A percentile compares a stretch with the other conserved stretches of the same genome.
Evolutionary conservation across 2,113 vertebrate genomes (phyloP).

Genomic region (Bubo scandiacus): DNA sequence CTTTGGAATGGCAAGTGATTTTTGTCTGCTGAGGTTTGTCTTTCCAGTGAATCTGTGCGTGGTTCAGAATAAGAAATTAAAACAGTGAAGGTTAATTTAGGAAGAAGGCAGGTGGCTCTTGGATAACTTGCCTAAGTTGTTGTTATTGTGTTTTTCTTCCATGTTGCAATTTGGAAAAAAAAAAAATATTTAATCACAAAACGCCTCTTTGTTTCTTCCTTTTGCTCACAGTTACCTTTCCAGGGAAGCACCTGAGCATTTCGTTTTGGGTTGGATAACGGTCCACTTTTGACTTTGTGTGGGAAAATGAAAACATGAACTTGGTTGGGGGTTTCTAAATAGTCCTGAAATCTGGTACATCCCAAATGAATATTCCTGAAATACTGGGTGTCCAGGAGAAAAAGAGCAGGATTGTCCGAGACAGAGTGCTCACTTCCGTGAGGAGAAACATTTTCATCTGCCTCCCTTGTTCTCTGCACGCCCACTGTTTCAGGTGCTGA

Average conservation of each 20-base stretch:
- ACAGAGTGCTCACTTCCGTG: fast-evolving
- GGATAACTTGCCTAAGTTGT: neutral
- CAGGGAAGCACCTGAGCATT: neutral
- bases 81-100: neutral
- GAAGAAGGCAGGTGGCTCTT: neutral
- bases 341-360: fast-evolving
- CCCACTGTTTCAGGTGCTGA: neutral
- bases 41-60: neutral
- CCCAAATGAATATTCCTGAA: fast-evolving
- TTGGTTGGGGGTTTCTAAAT: neutral
- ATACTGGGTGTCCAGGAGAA: neutral
- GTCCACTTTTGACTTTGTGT: neutral
- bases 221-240: neutral
- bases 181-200: neutral
- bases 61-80: neutral
- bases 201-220: fast-evolving
- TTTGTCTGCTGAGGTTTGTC: neutral
- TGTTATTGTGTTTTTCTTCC: neutral
- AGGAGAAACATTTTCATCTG: neutral
- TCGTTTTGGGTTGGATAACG: neutral
- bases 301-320: neutral
- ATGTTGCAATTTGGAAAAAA: too few relatives aligned
- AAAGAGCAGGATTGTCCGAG: neutral
- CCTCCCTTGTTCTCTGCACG: neutral
- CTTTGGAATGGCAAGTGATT: neutral